Evolutionary conservation across 2,888 invertebrate species (phyloP), one percentile per base, ranked within the genome.

Genomic region (Hypsopygia costalis): DNA sequence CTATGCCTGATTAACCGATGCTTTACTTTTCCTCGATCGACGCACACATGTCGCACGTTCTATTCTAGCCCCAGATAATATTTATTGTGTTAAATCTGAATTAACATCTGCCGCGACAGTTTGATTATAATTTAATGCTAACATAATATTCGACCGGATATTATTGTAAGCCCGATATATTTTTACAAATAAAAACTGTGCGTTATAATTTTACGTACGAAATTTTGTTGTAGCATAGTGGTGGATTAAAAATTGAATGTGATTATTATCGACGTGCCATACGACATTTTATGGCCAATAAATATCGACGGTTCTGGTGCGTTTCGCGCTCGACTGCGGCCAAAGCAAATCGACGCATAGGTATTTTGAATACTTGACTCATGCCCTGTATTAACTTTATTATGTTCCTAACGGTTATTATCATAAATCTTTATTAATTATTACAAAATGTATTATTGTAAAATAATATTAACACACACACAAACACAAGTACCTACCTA

Each of bases 201-300:
- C 50, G 43, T 36, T 47, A 44, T 56, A 62, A 62, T 69, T 62
- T 67, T 70, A 58, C 54, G 51, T 58, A 58, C 62, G 65, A 65
- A 66, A 63, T 59, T 52, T 55, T 52, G 58, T 47, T 57, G 48
- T 51, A 49, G 52, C 46, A 44, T 34, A 46, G 50, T 52, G 51
- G 54, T 59, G 59, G 44, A 47, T 46, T 49, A 66, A 68, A 69
- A 66, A 51, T 54, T 62, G 51, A 68, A 59, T 59, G 58, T 69
- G 68, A 71, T 71, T 64, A 72, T 66, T 67, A 62, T 60, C 49
- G 53, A 47, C 58, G 46, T 49, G 62, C 61, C 62, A 60, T 56
- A 64, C 59, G 56, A 55, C 46, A 57, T 75, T 86, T 85, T 85
- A 83, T 81, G 66, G 67, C 69, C 65, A 72, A 77, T 86, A 80